These are phyloP conservation scores for Pelusios castaneus DNA, from an alignment of 2,113 vertebrate species.

Conservation along the genomic window DNA sequence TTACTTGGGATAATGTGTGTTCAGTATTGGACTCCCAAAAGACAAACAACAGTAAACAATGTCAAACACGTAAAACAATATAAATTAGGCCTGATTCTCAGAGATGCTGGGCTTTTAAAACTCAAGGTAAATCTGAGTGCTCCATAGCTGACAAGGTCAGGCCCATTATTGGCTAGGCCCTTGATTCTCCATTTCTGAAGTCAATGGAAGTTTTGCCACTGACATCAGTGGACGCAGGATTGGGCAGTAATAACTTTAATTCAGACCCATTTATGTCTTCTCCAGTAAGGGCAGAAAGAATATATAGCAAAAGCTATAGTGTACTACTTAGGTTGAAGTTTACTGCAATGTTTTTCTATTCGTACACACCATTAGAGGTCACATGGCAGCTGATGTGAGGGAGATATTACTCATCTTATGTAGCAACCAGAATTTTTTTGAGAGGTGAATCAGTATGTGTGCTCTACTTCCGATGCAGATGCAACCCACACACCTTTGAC, in stretches of 20 bases:
- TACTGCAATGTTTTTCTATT: neutral
- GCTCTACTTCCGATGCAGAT: neutral
- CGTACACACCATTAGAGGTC: neutral
- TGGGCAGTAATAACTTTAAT: neutral
- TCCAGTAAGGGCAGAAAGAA: neutral
- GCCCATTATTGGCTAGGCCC: neutral
- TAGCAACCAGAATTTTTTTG: neutral
- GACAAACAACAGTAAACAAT: neutral
- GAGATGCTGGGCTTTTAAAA: neutral
- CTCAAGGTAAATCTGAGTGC: neutral
- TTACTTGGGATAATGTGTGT: neutral
- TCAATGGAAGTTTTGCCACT: neutral
- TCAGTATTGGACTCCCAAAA: neutral
- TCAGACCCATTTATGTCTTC: neutral
- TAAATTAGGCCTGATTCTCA: neutral
- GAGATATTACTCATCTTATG: neutral
- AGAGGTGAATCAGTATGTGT: neutral
- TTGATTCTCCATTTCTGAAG: neutral
- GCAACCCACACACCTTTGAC: neutral
- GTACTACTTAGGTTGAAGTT: neutral
- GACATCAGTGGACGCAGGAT: neutral
- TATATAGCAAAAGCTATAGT: neutral
- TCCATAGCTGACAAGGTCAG: neutral
- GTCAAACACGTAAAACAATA: neutral
- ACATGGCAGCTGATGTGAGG: neutral